Evolutionary conservation across 2,797 vertebrate genomes (phyloP), one percentile per base, ranked within the genome.

Genomic region (Pogoniulus pusillus): DNA sequence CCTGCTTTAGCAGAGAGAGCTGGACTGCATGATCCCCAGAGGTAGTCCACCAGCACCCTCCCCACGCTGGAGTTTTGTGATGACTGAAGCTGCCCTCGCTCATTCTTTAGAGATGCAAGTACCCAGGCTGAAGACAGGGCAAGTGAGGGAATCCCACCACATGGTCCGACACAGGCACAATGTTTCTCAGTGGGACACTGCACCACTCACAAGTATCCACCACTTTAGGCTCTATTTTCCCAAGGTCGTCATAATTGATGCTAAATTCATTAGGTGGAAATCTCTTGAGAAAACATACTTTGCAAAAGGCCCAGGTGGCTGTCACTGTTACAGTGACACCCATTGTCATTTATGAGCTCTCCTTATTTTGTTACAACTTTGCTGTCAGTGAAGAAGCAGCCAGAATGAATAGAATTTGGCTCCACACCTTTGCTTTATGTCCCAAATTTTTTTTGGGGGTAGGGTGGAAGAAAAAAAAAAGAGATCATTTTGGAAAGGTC

Each of bases 351-450:
- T 72, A 59, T 24, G 72, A 68, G 60, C 32, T 73, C 64, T 80
- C 63, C 62, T 77, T 85, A 64, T 76, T 89, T 71, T 62, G 26
- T 51, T 87, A 37, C 71, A 54, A 27, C 57, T 92, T 81, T 83
- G 77, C 47, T 66, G 26, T 39, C 45, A 63, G 29, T 75, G 66
- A 65, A 79, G 79, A 90, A 85, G 17, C 74, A 73, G 63, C 9
- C 76, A 94, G 76, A 87, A 77, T 58, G 18, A 18, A 54, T 4
- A 47, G 82, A 87, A 92, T 89, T 85, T 89, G 47, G 29, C 63
- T 81, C 37, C 43, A 63, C 13, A 53, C 16, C 49, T 57, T 83
- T 85, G 35, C 41, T 94, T 85, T 87, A 76, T 82, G 17, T 78
- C 85, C 19, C 15, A 51, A 19, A n/a, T n/a, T n/a, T n/a, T n/a